Base-by-base conservation (phyloP, 1,140 invertebrate genomes). In the Schlechtendalia chinensis region DNA sequence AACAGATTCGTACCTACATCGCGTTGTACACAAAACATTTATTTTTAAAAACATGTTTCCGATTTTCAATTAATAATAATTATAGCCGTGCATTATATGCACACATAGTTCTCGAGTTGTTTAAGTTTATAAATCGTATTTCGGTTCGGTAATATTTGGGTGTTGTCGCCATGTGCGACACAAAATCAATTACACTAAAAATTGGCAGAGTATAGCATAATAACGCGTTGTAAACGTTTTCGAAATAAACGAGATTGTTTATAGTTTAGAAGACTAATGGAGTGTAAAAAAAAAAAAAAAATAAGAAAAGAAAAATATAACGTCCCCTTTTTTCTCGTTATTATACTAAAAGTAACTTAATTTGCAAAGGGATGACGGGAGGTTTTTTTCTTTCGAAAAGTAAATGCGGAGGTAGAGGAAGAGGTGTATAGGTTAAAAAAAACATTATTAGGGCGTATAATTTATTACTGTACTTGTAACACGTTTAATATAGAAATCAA, bases 211-310 rank as follows among this genome's bases (percentile, higher is more conserved):
- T 59, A 54, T 19, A 45, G 29, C 32, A 79, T 63, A 50, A 79
- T 79, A 79, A 79, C 56, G 32, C 32, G 32, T 24, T 61, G 75
- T 79, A 47, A 79, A 79, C 45, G 75, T 61, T 63, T 79, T 79
- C 58, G 24, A 63, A 61, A 79, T 63, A 79, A 61, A 63, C 39
- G 54, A 50, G 75, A 79, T 79, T 79, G 75, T 79, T 79, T 79
- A 79, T 79, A 79, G 75, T 79, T 79, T 79, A 59, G 75, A 79
- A 79, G 75, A 79, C 75, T 79, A 79, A 79, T 79, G 75, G 75
- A 79, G 75, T 79, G 75, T 63, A 79, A 79, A 79, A 75, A 79
- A 59, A 77, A 69, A 50, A 11, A 77, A 69, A 22, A 69, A 6
- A n/a, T n/a, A n/a, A n/a, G n/a, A n/a, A n/a, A 69, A 50, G 19